Conservation (phyloP, 1,140 invertebrate genomes). For the Drosophila malerkotliana region DNA sequence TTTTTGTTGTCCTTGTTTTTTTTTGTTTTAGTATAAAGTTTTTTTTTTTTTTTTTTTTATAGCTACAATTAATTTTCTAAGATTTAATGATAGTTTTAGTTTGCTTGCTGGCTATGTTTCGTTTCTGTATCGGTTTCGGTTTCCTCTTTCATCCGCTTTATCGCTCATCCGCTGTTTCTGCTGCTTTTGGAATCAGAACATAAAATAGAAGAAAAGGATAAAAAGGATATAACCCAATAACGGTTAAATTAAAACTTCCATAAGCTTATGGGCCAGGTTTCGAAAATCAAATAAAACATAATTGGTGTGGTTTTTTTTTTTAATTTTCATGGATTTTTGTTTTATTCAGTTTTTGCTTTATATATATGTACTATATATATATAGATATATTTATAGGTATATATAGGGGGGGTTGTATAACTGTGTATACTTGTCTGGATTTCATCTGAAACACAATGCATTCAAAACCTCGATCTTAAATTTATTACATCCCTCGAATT, state of each 20-base stretch:
- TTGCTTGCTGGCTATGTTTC: slow-evolving; percentile 56
- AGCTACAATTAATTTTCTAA: slow-evolving; percentile 76
- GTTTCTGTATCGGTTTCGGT: slow-evolving; percentile 30
- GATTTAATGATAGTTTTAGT: slow-evolving; percentile 70
- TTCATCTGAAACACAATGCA: slow-evolving; percentile 54
- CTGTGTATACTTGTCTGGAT: slow-evolving; percentile 22
- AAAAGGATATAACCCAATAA: not conserved
- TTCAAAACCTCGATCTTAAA: slow-evolving; percentile 43
- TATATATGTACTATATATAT: slow-evolving; percentile 53
- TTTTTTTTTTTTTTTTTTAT: slow-evolving; percentile 35
- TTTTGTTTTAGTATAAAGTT: slow-evolving; percentile 58
- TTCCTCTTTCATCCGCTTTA: not conserved
- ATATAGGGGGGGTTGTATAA: slow-evolving; percentile 31
- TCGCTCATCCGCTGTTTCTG: slow-evolving; percentile 6
- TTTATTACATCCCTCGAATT: slow-evolving; percentile 36
- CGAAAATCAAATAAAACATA: slow-evolving; percentile 63
- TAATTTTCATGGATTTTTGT: slow-evolving; percentile 54
- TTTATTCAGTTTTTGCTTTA: slow-evolving; percentile 56
- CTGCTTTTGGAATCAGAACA: slow-evolving; percentile 25
- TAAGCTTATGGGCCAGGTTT: too few relatives aligned
- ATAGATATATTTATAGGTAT: slow-evolving; percentile 29
- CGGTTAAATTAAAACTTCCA: not conserved
- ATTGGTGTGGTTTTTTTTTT: slow-evolving; percentile 60
- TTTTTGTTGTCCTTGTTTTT: slow-evolving; percentile 35
- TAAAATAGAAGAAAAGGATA: not conserved